phyloP scores from a whole-genome alignment of 2,888 invertebrate genomes.

The Chirona hameri region DNA sequence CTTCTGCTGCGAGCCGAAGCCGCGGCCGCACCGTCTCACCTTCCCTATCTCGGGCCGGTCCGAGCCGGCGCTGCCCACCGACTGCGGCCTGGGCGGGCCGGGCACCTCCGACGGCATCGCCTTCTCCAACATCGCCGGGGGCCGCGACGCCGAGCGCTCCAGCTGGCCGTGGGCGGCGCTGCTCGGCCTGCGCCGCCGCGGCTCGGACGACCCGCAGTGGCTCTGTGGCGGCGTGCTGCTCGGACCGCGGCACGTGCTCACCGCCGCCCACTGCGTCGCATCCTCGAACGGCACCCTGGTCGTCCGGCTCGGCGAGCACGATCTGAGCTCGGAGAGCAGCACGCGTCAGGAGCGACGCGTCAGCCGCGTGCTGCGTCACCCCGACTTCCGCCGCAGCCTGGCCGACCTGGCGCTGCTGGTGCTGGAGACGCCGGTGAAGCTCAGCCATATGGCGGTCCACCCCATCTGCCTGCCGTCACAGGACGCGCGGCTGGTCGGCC shows the following conservation, averaged over 20 bases:
- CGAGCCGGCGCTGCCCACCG: not conserved
- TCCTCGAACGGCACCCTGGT: not conserved
- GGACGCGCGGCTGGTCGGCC: not conserved
- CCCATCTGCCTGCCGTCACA: conserved; percentile 37
- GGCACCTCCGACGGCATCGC: conserved; percentile 29
- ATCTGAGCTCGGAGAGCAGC: not conserved
- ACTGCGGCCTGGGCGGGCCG: not conserved
- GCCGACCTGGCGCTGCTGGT: conserved; percentile 38
- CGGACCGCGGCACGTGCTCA: conserved; percentile 27
- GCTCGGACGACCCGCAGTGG: not conserved
- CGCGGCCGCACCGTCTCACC: not conserved
- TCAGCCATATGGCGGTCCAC: conserved; percentile 13
- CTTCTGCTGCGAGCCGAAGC: not conserved
- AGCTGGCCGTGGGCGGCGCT: conserved; percentile 36
- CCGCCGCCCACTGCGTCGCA: conserved; percentile 35
- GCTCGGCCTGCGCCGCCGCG: not conserved
- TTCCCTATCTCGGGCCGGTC: too few relatives aligned
- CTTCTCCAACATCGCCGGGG: conserved; percentile 27
- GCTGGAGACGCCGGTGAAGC: conserved; percentile 32
- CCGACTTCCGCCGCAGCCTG: conserved; percentile 24
- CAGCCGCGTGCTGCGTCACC: conserved; percentile 24
- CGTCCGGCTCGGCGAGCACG: conserved; percentile 32
- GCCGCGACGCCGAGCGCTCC: conserved; percentile 9
- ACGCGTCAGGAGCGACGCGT: not conserved
- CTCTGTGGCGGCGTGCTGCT: conserved; percentile 35